Evolutionary conservation across 2,797 vertebrate genomes (phyloP).

Genomic region (Chromobotia macracanthus): DNA sequence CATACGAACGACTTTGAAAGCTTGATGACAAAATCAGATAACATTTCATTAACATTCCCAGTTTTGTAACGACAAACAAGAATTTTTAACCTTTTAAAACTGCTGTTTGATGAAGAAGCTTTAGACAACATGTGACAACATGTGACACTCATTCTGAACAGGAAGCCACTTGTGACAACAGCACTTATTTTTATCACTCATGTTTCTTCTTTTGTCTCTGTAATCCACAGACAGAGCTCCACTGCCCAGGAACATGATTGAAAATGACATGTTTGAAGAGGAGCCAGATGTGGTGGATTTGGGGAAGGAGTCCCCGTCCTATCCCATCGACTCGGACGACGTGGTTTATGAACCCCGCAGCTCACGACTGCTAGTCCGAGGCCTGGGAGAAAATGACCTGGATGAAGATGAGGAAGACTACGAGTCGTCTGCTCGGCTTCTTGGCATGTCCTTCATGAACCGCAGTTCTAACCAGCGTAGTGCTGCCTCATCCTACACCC

Average conservation of each 20-base stretch:
- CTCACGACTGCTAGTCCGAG: slow-evolving; percentile 89
- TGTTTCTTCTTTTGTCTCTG: slow-evolving; percentile 49
- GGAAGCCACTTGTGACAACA: slow-evolving; percentile 24
- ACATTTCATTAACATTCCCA: not conserved
- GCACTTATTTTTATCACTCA: slow-evolving; percentile 28
- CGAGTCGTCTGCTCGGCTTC: slow-evolving; percentile 92
- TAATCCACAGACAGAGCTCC: slow-evolving; percentile 82
- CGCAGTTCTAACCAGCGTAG: slow-evolving; percentile 85
- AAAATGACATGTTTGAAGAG: slow-evolving; percentile 99
- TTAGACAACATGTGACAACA: not conserved
- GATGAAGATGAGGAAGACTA: slow-evolving; percentile 97
- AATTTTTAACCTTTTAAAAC: not conserved
- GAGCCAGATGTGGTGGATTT: slow-evolving; percentile 95
- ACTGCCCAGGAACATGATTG: slow-evolving; percentile 97
- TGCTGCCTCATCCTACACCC: slow-evolving; percentile 74
- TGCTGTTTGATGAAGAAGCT: not conserved
- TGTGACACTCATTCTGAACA: slow-evolving; percentile 21
- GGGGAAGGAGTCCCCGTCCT: slow-evolving; percentile 88
- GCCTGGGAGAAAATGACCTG: slow-evolving; percentile 91
- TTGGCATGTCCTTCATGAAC: slow-evolving; percentile 99
- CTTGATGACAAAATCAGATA: not conserved
- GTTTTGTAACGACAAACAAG: not conserved
- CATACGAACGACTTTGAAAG: not conserved
- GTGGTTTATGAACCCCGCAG: slow-evolving; percentile 88
- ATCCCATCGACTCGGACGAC: slow-evolving; percentile 93